Base-by-base conservation (phyloP, 2,888 invertebrate genomes). In the Drosophila birchii region DNA sequence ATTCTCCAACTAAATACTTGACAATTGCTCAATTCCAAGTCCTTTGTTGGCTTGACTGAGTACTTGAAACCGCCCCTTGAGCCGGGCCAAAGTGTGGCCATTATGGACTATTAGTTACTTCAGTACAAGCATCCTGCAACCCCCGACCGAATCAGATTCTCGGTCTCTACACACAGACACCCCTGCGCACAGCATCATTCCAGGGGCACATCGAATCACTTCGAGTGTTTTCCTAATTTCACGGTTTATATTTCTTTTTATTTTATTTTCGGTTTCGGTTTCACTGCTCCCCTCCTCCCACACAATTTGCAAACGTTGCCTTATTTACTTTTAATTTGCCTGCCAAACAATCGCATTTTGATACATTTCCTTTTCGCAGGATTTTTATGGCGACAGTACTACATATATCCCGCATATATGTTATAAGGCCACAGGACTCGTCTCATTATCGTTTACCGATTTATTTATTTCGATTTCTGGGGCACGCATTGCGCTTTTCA, bases 181-280 rank as follows among this genome's bases (percentile, higher is more conserved):
- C 67, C 78, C 64, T 49, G 43, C 20, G n/a, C 5, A n/a, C 47
- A 23, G 14, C 23, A 41, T 55, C 47, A n/a, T n/a, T n/a, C 11
- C 20, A 14, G 36, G 60, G 72, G 78, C 86, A 71, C 74, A 83
- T 70, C 90, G 88, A 90, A 90, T 90, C 89, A 80, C 76, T 72
- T 86, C 88, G 81, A 90, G 82, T 89, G 88, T 88, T 86, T 82
- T 81, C 76, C 80, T 82, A 88, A 90, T 90, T 90, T 90, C 82
- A 90, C 86, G 88, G 80, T 64, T 56, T 71, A 51, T 63, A 55
- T 68, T 66, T 64, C 64, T 68, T 61, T 57, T 70, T 68, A 68
- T 68, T 66, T 66, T 68, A 66, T 70, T 69, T 54, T 60, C 54
- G 34, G 29, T 63, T 59, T 60, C 26, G 12, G 32, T 39, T 45